phyloP scores from a whole-genome alignment of 2,113 vertebrate genomes.

The Acanthisitta chloris region DNA sequence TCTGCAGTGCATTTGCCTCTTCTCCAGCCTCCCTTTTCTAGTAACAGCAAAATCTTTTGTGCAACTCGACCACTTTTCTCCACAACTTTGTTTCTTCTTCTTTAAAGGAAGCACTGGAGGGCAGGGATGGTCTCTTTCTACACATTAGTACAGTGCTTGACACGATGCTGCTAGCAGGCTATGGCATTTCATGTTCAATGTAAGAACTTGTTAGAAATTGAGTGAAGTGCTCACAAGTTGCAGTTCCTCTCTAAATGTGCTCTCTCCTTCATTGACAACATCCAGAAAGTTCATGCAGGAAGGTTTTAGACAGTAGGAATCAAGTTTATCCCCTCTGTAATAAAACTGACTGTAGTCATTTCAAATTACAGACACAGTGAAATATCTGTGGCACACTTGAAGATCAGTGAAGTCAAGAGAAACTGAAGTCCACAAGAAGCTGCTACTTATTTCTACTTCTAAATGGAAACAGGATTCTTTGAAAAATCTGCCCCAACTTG shows the following conservation, averaged over 20 bases:
- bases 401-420: neutral
- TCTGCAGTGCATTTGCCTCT: neutral
- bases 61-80: neutral
- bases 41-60: neutral
- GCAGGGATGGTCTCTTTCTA: neutral
- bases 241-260: accelerated
- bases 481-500: neutral
- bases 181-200: accelerated
- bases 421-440: neutral
- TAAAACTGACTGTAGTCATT: neutral
- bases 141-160: neutral
- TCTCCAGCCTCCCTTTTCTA: neutral
- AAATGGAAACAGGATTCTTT: neutral
- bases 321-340: neutral
- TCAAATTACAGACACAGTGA: neutral
- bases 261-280: neutral
- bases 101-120: neutral
- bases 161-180: neutral
- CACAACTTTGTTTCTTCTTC: no score
- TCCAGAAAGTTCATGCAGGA: neutral
- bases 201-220: neutral
- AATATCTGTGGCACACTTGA: neutral
- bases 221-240: neutral
- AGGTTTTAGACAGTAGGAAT: neutral
- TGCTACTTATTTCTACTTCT: neutral